Evolutionary conservation across 1,140 invertebrate genomes (phyloP).

Genomic region (Brachionus sp.): DNA sequence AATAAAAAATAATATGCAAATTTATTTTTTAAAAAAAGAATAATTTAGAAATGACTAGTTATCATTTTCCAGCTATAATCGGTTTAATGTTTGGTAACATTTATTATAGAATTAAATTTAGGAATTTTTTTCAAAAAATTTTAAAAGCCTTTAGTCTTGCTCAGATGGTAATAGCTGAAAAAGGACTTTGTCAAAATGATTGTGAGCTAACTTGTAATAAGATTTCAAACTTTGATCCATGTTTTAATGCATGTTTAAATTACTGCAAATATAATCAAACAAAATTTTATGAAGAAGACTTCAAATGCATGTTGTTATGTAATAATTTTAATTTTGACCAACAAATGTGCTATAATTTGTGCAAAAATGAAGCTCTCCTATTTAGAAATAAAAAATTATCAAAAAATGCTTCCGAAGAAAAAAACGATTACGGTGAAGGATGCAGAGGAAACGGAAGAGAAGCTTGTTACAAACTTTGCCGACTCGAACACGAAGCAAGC

Average conservation of each 20-base stretch:
- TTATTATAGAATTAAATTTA: not conserved
- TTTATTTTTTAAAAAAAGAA: not conserved
- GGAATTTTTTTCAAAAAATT: not conserved
- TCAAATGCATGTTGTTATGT: not conserved
- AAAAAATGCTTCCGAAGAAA: not conserved
- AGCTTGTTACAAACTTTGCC: conserved; percentile 26
- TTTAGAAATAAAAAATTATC: not conserved
- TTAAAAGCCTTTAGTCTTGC: not conserved
- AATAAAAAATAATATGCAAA: not conserved
- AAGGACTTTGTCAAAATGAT: not conserved
- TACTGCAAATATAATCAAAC: not conserved
- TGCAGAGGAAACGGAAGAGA: conserved; percentile 11
- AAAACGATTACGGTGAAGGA: not conserved
- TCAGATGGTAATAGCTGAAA: not conserved
- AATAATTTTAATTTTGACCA: not conserved
- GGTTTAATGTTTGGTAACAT: not conserved
- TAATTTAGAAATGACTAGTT: not conserved
- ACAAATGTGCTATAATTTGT: not conserved
- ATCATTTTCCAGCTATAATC: not conserved
- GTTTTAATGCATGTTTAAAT: not conserved
- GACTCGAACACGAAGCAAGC: not conserved
- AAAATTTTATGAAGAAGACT: not conserved
- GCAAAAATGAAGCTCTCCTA: not conserved
- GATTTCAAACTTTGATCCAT: not conserved
- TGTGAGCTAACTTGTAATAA: not conserved